Evolutionary conservation across 2,888 invertebrate species (phyloP), one percentile per base, ranked within the genome.

Genomic region (Caenorhabditis sulstoni): DNA sequence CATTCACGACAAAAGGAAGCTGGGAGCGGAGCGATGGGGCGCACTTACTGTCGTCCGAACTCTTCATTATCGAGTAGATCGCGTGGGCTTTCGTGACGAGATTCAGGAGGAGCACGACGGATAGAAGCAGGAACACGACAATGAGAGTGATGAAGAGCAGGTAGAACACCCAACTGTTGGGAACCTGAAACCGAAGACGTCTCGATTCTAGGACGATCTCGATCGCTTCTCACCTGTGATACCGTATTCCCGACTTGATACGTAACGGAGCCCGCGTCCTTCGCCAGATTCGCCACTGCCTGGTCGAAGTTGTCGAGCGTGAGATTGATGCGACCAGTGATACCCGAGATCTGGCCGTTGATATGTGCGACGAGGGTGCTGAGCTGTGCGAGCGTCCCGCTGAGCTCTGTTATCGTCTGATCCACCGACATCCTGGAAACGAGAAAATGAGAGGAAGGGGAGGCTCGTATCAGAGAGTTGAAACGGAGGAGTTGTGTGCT

Each of bases 111-210:
- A 89, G 83, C 29, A 89, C 83, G 20, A 88, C 68, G 29, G 89
- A 88, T 23, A 89, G 79, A 22, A 89, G 81, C 41, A 89, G 78
- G 57, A 89, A 85, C 9, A 89, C 89, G 41, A 88, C 78, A 29
- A 88, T 89, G 12, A 89, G 78, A 5, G 89, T 86, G 47, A 89
- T 87, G 71, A 89, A 87, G 29, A 89, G 80, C 12, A 89, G 68
- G 68, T 89, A 89, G 81, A 89, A 89, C n/a, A 89, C 86, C 89
- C 89, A 89, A 29, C 87, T 82, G 57, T 87, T 87, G 16, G 89
- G 89, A 44, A 89, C 82, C 88, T 88, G 64, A 62, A 84, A 59
- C 16, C 8, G 4, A 53, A n/a, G n/a, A n/a, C n/a, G n/a, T n/a
- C 16, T 23, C 23, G 22, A 44, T 23, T 9, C 14, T 18, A 22